Evolutionary conservation across 2,797 vertebrate genomes (phyloP).

Genomic region (Enteromius afrohamiltoni): DNA sequence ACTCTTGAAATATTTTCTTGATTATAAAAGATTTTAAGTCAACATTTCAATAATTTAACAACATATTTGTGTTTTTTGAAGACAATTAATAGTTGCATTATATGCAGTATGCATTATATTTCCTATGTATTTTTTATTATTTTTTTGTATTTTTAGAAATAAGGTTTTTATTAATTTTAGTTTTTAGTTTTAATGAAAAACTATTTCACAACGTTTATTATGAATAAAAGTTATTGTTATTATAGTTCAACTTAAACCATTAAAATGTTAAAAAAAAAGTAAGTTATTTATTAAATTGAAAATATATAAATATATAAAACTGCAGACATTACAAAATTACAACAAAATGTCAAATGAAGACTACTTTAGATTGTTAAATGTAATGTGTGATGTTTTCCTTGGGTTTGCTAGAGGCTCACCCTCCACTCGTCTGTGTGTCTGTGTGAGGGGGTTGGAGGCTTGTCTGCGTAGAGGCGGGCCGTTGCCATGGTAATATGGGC

Average conservation of each 20-base stretch:
- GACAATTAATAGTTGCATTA: not conserved
- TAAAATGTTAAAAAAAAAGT: not conserved
- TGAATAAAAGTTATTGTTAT: not conserved
- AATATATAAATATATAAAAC: not conserved
- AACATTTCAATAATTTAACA: not conserved
- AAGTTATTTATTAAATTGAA: not conserved
- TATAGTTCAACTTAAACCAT: not conserved
- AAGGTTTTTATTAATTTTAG: not conserved
- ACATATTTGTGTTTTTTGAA: not conserved
- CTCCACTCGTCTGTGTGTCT: slow-evolving; percentile 84
- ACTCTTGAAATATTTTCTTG: not conserved
- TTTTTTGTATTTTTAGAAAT: not conserved
- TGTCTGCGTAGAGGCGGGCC: slow-evolving; percentile 73
- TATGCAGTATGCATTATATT: too few species aligned
- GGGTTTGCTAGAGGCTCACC: slow-evolving; percentile 73
- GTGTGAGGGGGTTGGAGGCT: slow-evolving; percentile 77
- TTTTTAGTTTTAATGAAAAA: not conserved
- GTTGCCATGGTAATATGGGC: slow-evolving; percentile 75
- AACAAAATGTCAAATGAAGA: not conserved
- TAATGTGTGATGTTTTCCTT: not conserved
- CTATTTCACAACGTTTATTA: not conserved
- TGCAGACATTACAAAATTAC: not conserved
- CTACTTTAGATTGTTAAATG: not conserved
- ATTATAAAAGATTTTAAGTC: not conserved
- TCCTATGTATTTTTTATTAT: too few species aligned